A percentile compares a stretch with the other conserved stretches of the same genome.
These are phyloP conservation scores for Sycophila texana DNA, from an alignment of 2,888 invertebrate genomes.

Conservation along the genomic window DNA sequence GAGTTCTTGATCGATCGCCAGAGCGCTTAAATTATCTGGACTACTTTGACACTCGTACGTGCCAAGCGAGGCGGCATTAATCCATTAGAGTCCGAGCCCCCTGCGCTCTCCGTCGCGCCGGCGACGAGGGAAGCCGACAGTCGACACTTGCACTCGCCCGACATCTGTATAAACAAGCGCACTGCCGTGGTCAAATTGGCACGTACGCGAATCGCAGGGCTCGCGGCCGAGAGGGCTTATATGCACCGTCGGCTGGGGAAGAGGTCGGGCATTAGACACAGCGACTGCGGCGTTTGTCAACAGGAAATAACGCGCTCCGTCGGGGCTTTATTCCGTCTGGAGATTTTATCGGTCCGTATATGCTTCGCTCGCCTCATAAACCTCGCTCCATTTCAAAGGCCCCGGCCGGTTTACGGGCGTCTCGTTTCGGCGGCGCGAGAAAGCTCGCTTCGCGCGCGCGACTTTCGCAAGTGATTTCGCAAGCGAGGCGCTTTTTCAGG, in stretches of 20 bases:
- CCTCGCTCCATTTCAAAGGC: constrained; percentile 60
- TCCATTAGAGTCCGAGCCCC: constrained; percentile 47
- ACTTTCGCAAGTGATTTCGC: constrained; percentile 56
- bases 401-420: constrained; percentile 15
- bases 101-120: not conserved
- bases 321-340: constrained; percentile 58
- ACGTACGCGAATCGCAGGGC: not conserved
- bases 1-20: constrained; percentile 55
- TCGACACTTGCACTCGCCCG: constrained; percentile 23
- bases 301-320: constrained; percentile 54
- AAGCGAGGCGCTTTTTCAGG: constrained; percentile 52
- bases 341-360: constrained; percentile 63
- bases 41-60: constrained; percentile 54
- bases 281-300: constrained; percentile 57
- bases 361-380: constrained; percentile 64
- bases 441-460: constrained; percentile 6
- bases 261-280: constrained; percentile 48
- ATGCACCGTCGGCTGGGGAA: not conserved
- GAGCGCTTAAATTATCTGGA: constrained; percentile 56
- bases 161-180: constrained; percentile 37
- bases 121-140: constrained; percentile 28
- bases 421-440: constrained; percentile 11
- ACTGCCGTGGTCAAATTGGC: not conserved
- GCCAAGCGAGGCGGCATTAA: constrained; percentile 41
- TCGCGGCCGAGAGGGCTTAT: not conserved